Base-by-base conservation (phyloP, 2,888 invertebrate genomes). In the Metalampra italica region DNA sequence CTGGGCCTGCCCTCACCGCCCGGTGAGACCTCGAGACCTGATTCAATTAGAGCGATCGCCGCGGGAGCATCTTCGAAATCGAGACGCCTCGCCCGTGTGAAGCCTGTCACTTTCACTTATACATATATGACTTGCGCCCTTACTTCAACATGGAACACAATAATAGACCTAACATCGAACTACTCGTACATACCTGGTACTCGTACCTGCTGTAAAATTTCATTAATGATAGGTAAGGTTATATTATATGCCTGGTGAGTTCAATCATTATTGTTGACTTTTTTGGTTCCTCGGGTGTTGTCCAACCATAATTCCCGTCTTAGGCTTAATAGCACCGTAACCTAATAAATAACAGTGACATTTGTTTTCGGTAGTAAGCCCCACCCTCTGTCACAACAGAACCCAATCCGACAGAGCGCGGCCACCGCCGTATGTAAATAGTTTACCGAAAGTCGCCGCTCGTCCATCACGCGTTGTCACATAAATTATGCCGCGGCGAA, bases 401-500 rank as follows among this genome's bases (percentile, higher is more conserved):
- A 82, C 85, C 88, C 87, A 87, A 88, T 87, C 87, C 88, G 82
- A 81, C 85, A 81, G 82, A n/a, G 22, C 83, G 78, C 78, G 80
- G 71, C 83, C 75, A 77, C 79, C 79, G 79, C 78, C 85, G 84
- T 88, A 89, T 89, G 89, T 89, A 89, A 89, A 89, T 89, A 89
- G 89, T 89, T 88, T 86, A 86, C 88, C 87, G 77, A 88, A 88
- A 89, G 88, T 87, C 86, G 82, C 86, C 89, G 88, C 85, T 86
- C 88, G 88, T 88, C 87, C 88, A 87, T 87, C 88, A 87, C 84
- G 82, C 83, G 87, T 85, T 88, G 89, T 89, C 89, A 87, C 89
- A 89, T 89, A 89, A 89, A 89, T 89, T 89, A 89, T 89, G 86
- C 89, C 85, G 87, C 88, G 88, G 88, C 87, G 87, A 88, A 88